Evolutionary conservation across 1,140 invertebrate genomes (phyloP).

Genomic region (Drosophila sproati): DNA sequence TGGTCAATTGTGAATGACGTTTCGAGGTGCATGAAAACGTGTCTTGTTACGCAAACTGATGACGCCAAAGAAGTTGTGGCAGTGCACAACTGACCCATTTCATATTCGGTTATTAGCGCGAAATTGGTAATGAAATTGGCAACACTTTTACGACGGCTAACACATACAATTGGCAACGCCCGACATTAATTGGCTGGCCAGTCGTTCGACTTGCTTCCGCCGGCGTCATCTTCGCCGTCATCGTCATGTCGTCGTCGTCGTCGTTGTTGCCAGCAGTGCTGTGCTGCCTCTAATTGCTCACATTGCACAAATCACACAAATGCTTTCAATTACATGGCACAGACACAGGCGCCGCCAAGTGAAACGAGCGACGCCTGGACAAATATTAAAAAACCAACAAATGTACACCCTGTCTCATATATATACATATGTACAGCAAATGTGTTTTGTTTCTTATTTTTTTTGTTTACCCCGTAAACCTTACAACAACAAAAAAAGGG

Average conservation of each 20-base stretch:
- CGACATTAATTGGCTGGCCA: slow-evolving; percentile 11
- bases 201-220: slow-evolving; percentile 50
- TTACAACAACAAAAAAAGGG: background rate
- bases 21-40: slow-evolving; percentile 11
- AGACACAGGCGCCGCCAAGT: slow-evolving; percentile 37
- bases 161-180: background rate
- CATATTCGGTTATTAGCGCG: slow-evolving; percentile 42
- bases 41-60: slow-evolving; percentile 52
- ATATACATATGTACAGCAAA: background rate
- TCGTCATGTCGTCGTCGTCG: slow-evolving; percentile 17
- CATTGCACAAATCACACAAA: slow-evolving; percentile 82
- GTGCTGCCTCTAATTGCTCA: slow-evolving; percentile 61
- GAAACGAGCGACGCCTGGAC: slow-evolving; percentile 57
- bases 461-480: background rate
- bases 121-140: slow-evolving; percentile 80
- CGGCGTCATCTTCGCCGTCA: slow-evolving; percentile 11
- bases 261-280: slow-evolving; percentile 18
- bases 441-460: slow-evolving; percentile 37
- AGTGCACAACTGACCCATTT: slow-evolving; percentile 36
- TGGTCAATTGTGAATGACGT: slow-evolving; percentile 14
- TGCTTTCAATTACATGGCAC: slow-evolving; percentile 77
- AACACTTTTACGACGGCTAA: slow-evolving; percentile 63
- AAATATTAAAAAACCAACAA: slow-evolving; percentile 65
- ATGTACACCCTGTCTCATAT: slow-evolving; percentile 3
- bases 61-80: slow-evolving; percentile 11